These are phyloP conservation scores for Microctenopoma steveboyesi DNA, from an alignment of 2,797 vertebrate genomes.

Conservation along the genomic window DNA sequence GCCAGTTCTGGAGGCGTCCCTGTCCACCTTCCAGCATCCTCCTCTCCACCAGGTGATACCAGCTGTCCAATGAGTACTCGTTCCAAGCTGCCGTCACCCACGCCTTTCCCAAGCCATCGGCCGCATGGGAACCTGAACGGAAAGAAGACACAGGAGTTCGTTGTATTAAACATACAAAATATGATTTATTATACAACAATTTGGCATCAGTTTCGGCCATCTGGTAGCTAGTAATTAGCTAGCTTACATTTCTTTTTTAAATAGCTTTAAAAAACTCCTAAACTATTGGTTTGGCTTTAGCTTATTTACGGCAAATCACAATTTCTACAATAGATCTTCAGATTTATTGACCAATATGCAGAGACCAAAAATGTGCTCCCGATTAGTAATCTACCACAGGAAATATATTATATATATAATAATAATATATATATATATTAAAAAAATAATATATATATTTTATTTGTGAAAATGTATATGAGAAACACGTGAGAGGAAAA, in stretches of 20 bases:
- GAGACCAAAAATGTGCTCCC: background rate
- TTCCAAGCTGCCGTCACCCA: conserved; percentile 96
- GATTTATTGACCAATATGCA: background rate
- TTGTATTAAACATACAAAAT: background rate
- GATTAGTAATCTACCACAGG: background rate
- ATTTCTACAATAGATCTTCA: background rate
- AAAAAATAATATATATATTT: too few relatives aligned
- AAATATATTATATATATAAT: background rate
- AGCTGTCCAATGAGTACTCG: conserved; percentile 95
- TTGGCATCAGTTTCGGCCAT: background rate
- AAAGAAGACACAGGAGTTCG: background rate
- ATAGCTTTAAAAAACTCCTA: background rate
- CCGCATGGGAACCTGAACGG: conserved; percentile 93
- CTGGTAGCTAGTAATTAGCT: background rate
- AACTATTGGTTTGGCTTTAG: background rate
- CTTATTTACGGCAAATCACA: background rate
- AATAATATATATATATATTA: too few relatives aligned
- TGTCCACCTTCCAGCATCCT: conserved; percentile 90
- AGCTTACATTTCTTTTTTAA: background rate
- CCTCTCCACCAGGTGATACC: conserved; percentile 86
- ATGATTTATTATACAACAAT: background rate
- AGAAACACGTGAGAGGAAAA: too few relatives aligned
- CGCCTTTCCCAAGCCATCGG: conserved; percentile 94
- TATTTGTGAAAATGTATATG: too few relatives aligned
- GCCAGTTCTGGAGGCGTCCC: conserved; percentile 94